phyloP scores from a whole-genome alignment of 30 jellyfish, hydroid and myxozoan species.

The Clytia hemisphaerica region DNA sequence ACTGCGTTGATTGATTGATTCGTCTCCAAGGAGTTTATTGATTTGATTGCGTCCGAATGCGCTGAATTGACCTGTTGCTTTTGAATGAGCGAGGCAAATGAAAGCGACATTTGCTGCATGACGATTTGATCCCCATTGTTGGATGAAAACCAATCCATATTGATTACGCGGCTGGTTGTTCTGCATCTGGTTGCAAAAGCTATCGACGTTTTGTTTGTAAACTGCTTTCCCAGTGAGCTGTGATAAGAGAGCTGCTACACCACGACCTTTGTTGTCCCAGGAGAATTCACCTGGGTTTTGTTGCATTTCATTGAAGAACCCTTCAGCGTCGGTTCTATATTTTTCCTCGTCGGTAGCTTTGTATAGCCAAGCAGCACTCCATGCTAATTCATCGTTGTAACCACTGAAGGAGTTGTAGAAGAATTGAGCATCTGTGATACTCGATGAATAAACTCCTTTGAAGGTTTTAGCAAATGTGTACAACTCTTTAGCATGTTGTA shows the following conservation, averaged over 20 bases:
- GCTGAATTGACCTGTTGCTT: constrained; percentile 8
- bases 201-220: constrained; percentile 26
- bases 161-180: constrained; percentile 35
- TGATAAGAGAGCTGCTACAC: constrained; percentile 40
- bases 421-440: constrained; percentile 45
- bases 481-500: constrained; percentile 55
- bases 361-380: constrained; percentile 76
- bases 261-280: constrained; percentile 77
- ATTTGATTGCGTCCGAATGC: constrained; percentile 55
- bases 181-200: constrained; percentile 28
- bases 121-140: constrained; percentile 67
- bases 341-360: constrained; percentile 37
- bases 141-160: constrained; percentile 42
- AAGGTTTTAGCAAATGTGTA: constrained; percentile 46
- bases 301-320: not conserved
- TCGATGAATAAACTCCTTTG: constrained; percentile 44
- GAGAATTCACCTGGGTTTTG: constrained; percentile 39
- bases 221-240: constrained; percentile 26
- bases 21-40: constrained; percentile 48
- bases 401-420: constrained; percentile 66
- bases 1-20: constrained; percentile 57
- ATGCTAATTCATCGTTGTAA: constrained; percentile 49
- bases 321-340: constrained; percentile 42
- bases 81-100: constrained; percentile 42
- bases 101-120: constrained; percentile 80